Percentiles rank a stretch among this genome's conserved stretches.
Evolutionary conservation across 2,797 vertebrate species (phyloP).

Genomic region (Perdix hodgsoniae): DNA sequence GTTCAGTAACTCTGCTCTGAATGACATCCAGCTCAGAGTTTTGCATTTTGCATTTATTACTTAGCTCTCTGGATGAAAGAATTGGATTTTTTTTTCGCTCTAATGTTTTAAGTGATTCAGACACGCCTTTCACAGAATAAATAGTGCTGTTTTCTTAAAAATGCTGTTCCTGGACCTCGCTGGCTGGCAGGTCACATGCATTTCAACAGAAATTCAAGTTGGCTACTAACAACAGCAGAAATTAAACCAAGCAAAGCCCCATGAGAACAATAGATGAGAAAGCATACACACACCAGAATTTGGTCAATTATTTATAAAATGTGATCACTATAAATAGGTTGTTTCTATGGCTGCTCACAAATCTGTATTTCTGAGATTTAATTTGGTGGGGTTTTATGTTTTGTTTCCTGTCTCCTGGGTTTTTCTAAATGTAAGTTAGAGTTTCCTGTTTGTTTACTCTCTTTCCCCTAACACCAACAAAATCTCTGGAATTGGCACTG

Average conservation of each 20-base stretch:
- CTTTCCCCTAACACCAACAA: neutral
- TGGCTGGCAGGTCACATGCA: neutral
- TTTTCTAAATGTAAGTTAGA: neutral
- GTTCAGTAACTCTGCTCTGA: neutral
- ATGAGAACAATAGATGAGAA: slow-evolving; percentile 3
- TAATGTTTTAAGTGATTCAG: neutral
- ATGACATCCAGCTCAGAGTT: neutral
- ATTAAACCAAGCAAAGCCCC: neutral
- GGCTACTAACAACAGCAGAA: neutral
- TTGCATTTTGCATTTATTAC: neutral
- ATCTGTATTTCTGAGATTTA: neutral
- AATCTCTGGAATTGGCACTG: slow-evolving; percentile 36
- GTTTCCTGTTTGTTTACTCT: neutral
- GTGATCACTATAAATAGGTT: slow-evolving; percentile 44
- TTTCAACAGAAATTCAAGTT: neutral
- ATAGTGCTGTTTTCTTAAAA: neutral
- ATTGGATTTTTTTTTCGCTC: neutral
- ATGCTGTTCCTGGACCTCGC: neutral
- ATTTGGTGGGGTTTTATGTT: neutral
- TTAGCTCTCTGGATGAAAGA: neutral
- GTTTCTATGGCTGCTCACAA: slow-evolving; percentile 36
- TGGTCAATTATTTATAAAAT: slow-evolving; percentile 49
- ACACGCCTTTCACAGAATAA: neutral
- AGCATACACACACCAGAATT: neutral
- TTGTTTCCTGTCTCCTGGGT: neutral